Conservation (phyloP, 1,140 invertebrate species). For the Trachymyrmex septentrionalis region DNA sequence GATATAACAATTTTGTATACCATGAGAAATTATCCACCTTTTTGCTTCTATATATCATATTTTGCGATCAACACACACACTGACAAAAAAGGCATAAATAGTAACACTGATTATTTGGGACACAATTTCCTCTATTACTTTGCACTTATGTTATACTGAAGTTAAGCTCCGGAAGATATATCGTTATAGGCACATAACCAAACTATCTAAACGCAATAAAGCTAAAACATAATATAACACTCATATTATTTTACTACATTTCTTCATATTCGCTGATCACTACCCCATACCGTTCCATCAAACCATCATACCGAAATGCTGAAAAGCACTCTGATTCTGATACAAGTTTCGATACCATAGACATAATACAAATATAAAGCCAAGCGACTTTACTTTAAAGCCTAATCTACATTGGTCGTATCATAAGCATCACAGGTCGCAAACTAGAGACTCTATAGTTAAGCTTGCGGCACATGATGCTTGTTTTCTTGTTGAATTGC, state of each 20-base stretch:
- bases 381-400: no score
- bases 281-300: background rate
- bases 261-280: background rate
- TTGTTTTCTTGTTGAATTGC: no score
- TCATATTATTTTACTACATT: background rate
- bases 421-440: no score
- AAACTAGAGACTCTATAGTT: no score
- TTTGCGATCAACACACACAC: no score
- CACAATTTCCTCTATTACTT: background rate
- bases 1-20: background rate
- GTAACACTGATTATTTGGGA: constrained; percentile 14
- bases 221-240: background rate
- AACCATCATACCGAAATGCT: constrained; percentile 2
- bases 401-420: no score
- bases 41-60: background rate
- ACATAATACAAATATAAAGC: background rate
- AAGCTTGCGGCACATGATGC: no score
- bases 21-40: background rate
- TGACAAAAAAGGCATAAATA: background rate
- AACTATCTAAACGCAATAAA: background rate
- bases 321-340: constrained; percentile 4
- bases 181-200: constrained; percentile 7
- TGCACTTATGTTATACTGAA: background rate
- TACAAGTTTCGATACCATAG: background rate
- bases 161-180: background rate